A percentile compares a stretch with the other conserved stretches of the same genome.
phyloP scores from a whole-genome alignment of 92 coral and sea anemone genomes.

The Meandrina meandrites region DNA sequence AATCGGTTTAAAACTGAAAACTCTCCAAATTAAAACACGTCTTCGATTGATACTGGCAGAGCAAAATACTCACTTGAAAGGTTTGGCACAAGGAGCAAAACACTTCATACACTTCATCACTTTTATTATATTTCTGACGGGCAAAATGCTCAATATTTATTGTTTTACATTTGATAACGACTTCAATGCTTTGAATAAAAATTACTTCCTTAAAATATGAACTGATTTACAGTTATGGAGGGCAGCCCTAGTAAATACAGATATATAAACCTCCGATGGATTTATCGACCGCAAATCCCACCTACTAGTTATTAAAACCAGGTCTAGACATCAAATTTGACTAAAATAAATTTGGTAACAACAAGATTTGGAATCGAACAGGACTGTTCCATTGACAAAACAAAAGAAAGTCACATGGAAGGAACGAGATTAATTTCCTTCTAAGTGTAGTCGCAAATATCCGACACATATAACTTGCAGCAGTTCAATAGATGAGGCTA shows the following conservation, averaged over 20 bases:
- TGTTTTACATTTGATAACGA: neutral
- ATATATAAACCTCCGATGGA: neutral
- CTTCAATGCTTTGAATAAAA: neutral
- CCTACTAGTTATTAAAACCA: neutral
- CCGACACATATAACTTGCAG: neutral
- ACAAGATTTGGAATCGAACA: neutral
- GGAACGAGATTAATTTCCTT: neutral
- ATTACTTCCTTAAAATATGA: neutral
- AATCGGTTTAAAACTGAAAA: neutral
- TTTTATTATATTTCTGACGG: neutral
- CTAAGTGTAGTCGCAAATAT: neutral
- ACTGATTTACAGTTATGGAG: neutral
- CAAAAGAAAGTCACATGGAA: neutral
- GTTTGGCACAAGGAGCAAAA: neutral
- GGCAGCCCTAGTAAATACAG: neutral
- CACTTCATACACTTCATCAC: neutral
- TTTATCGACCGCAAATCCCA: conserved; percentile 22
- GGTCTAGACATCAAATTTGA: conserved; percentile 6
- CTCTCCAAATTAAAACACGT: neutral
- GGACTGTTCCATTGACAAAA: neutral
- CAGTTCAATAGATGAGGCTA: conserved; percentile 1
- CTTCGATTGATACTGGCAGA: neutral
- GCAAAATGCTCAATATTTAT: conserved; percentile 21
- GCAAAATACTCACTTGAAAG: neutral
- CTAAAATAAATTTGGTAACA: neutral